Evolutionary conservation across 2,888 invertebrate species (phyloP).

Genomic region (Omphaloscelis lunosa): DNA sequence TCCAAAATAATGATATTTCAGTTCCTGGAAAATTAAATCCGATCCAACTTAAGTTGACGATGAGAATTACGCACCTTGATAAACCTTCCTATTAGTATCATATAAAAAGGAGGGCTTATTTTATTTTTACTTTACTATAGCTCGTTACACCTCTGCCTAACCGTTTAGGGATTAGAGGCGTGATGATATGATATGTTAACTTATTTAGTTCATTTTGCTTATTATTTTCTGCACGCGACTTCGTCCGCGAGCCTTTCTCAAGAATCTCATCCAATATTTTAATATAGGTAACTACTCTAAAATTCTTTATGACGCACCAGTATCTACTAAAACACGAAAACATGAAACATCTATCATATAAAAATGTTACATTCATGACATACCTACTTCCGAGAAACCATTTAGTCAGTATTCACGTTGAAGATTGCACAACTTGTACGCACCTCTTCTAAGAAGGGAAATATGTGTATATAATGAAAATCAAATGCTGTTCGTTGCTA

Average conservation of each 20-base stretch:
- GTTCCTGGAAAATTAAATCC: neutral
- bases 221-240: too few species aligned
- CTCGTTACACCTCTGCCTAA: too few species aligned
- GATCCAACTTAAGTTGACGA: neutral
- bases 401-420: neutral
- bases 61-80: neutral
- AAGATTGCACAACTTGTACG: neutral
- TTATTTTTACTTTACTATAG: too few species aligned
- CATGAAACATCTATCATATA: too few species aligned
- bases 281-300: neutral
- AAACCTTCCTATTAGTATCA: neutral
- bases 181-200: too few species aligned
- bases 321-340: neutral
- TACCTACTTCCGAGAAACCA: constrained; percentile 6
- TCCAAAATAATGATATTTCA: neutral
- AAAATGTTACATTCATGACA: neutral
- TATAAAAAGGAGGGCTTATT: too few species aligned
- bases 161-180: too few species aligned
- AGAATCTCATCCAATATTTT: too few species aligned
- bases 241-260: too few species aligned
- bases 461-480: neutral
- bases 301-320: too few species aligned
- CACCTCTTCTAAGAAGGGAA: neutral
- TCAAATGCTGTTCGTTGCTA: neutral
- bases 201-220: too few species aligned